Evolutionary conservation across 2,113 vertebrate species (phyloP).

Genomic region (Microcebus ravelobensis): DNA sequence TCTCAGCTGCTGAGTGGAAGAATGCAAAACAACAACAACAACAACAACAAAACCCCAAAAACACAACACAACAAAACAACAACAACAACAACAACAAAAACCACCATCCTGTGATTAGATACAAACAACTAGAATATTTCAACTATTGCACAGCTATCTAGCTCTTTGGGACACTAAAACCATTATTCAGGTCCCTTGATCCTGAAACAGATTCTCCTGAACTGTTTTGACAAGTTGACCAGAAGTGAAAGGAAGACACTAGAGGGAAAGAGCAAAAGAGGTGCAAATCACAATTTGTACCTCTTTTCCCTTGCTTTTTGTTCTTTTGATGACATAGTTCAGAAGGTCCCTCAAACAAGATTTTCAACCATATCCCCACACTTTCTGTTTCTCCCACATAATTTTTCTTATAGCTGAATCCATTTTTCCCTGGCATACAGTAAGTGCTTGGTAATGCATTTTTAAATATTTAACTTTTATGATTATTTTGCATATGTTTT

Average conservation of each 20-base stretch:
- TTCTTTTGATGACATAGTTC: not conserved
- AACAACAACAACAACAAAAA: not conserved
- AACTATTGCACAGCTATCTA: not conserved
- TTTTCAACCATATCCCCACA: not conserved
- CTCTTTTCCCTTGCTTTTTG: not conserved
- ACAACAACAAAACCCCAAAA: too few species aligned
- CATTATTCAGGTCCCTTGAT: not conserved
- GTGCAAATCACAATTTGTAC: too few species aligned
- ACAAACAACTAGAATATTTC: not conserved
- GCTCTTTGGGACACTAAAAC: not conserved
- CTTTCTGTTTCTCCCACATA: not conserved
- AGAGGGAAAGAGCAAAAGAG: too few species aligned
- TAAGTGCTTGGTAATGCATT: not conserved
- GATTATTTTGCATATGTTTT: slow-evolving; percentile 1
- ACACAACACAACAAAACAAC: not conserved
- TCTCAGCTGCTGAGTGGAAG: not conserved
- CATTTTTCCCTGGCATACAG: not conserved
- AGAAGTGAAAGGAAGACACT: not conserved
- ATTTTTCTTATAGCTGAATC: not conserved
- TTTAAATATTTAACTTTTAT: not conserved
- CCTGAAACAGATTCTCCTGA: not conserved
- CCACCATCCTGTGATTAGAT: not conserved
- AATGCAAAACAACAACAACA: not conserved
- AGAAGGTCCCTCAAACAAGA: not conserved
- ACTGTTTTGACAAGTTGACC: not conserved